These are phyloP conservation scores for Nasonovia ribisnigri DNA, from an alignment of 2,888 invertebrate genomes.

Conservation along the genomic window DNA sequence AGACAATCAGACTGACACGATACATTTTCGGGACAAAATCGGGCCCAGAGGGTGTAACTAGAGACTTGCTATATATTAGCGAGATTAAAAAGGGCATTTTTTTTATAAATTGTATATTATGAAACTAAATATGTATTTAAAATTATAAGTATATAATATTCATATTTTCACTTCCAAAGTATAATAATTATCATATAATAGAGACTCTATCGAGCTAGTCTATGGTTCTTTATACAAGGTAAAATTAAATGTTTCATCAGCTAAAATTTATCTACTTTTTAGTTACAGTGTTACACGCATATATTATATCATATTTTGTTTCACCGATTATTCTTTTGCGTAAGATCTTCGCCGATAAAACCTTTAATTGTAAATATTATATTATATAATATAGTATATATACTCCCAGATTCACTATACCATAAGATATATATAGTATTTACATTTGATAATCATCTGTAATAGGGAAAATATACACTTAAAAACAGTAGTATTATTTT, in stretches of 20 bases:
- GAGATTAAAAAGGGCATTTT: neutral
- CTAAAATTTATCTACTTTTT: neutral
- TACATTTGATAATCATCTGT: neutral
- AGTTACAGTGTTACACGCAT: neutral
- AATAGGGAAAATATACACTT: neutral
- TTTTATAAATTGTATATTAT: neutral
- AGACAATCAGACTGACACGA: neutral
- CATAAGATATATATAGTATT: neutral
- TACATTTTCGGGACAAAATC: neutral
- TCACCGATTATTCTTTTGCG: neutral
- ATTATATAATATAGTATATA: neutral
- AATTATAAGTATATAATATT: neutral
- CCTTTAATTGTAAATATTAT: neutral
- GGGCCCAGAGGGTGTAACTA: neutral
- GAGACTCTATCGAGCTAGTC: neutral
- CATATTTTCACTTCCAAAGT: no score
- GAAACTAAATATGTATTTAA: no score
- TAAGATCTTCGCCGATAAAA: neutral
- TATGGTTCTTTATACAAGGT: neutral
- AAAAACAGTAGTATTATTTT: neutral
- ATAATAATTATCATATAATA: neutral
- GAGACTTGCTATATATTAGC: neutral
- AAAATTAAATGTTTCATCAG: neutral
- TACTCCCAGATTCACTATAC: neutral
- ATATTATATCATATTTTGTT: neutral